Percentiles rank a stretch among this genome's conserved stretches.
phyloP scores from a whole-genome alignment of 2,113 vertebrate species.

The Leucoraja erinaceus region DNA sequence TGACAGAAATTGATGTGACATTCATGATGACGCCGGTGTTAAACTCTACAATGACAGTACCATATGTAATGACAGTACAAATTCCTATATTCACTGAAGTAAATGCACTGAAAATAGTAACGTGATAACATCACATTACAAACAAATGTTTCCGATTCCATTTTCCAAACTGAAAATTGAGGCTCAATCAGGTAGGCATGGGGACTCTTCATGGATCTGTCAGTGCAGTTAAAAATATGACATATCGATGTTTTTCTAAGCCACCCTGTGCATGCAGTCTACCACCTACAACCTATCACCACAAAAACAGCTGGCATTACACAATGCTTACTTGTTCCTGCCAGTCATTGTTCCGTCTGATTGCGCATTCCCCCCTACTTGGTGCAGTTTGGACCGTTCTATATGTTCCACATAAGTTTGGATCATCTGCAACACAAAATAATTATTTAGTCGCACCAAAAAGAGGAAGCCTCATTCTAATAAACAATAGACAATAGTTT shows the following conservation, averaged over 20 bases:
- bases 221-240: neutral
- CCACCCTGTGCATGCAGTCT: neutral
- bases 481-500: too few species aligned
- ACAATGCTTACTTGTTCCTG: slow-evolving; percentile 67
- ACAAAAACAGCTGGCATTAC: neutral
- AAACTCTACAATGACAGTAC: neutral
- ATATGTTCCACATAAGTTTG: slow-evolving; percentile 97
- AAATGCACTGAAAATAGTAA: neutral
- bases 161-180: neutral
- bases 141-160: neutral
- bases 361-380: slow-evolving; percentile 75
- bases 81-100: neutral
- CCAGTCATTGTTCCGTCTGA: slow-evolving; percentile 73
- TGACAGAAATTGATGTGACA: neutral
- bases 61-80: neutral
- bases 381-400: slow-evolving; percentile 90
- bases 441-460: slow-evolving; percentile 28
- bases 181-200: neutral
- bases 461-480: neutral
- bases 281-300: neutral
- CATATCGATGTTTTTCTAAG: neutral
- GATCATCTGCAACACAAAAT: slow-evolving; percentile 77
- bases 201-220: neutral
- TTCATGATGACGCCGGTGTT: too few species aligned
- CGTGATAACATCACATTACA: neutral